Conservation (phyloP, 2,113 vertebrate species). For the Amphilophus citrinellus region DNA sequence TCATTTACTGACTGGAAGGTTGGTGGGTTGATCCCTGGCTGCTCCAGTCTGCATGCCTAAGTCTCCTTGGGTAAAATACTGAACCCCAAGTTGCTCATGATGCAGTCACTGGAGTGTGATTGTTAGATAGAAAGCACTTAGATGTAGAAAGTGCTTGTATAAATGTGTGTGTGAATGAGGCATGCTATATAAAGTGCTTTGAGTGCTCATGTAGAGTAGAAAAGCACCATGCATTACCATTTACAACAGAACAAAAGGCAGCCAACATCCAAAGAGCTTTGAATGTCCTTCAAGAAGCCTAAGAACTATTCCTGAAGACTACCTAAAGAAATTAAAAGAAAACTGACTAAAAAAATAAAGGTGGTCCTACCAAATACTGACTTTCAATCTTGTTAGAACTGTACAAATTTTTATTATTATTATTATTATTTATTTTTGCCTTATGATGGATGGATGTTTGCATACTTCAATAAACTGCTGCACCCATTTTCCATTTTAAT, state of each 20-base stretch:
- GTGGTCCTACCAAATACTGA: background rate
- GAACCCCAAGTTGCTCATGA: too few relatives aligned
- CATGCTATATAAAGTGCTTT: too few relatives aligned
- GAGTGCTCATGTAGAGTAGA: too few relatives aligned
- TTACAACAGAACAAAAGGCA: background rate
- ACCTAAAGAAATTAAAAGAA: background rate
- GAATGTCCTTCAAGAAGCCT: background rate
- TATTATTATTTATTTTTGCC: background rate
- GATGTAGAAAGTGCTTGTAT: too few relatives aligned
- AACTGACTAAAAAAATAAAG: background rate
- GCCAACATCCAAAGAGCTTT: background rate
- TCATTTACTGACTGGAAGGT: too few relatives aligned
- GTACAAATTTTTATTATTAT: background rate
- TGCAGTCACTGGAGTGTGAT: too few relatives aligned
- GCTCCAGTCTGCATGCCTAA: too few relatives aligned
- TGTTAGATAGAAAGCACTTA: too few relatives aligned
- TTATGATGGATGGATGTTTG: background rate
- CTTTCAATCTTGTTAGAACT: background rate
- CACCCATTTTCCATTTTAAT: background rate
- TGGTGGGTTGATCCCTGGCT: too few relatives aligned
- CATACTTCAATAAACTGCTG: rapidly evolving
- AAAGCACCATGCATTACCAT: too few relatives aligned
- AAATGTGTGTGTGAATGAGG: too few relatives aligned
- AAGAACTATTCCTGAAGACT: background rate
- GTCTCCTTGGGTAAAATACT: too few relatives aligned